Evolutionary conservation across 2,113 vertebrate species (phyloP).

Genomic region (Hiodon alosoides): DNA sequence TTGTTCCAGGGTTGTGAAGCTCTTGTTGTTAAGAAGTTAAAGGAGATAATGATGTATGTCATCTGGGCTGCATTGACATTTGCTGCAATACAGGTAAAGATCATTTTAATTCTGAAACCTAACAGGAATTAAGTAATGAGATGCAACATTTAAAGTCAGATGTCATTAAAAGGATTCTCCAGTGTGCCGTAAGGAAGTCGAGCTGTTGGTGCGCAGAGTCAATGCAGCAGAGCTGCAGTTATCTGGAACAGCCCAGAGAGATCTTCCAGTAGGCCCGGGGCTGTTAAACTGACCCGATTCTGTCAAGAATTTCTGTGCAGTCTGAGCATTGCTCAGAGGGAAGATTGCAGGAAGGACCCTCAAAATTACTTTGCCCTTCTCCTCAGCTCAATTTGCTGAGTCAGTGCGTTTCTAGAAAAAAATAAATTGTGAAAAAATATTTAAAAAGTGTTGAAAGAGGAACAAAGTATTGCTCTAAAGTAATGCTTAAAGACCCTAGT

Average conservation of each 20-base stretch:
- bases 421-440: too few relatives aligned
- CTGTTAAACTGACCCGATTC: slow-evolving; percentile 18
- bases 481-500: not conserved
- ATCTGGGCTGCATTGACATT: slow-evolving; percentile 94
- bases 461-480: not conserved
- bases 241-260: not conserved
- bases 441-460: not conserved
- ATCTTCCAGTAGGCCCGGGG: not conserved
- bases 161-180: not conserved
- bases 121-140: too few relatives aligned
- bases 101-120: not conserved
- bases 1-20: slow-evolving; percentile 83
- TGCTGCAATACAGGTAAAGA: slow-evolving; percentile 88
- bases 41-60: slow-evolving; percentile 98
- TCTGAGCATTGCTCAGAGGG: too few relatives aligned
- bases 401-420: too few relatives aligned
- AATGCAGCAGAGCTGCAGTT: not conserved
- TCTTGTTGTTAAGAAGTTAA: slow-evolving; percentile 92
- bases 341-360: too few relatives aligned
- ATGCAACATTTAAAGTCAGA: too few relatives aligned
- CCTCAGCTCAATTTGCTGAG: too few relatives aligned
- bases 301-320: not conserved
- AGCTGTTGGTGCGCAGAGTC: not conserved
- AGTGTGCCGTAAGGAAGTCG: not conserved
- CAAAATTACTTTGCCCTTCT: too few relatives aligned